Evolutionary conservation across 1,140 invertebrate species (phyloP), one percentile per base, ranked within the genome.

Genomic region (Papilio xuthus): DNA sequence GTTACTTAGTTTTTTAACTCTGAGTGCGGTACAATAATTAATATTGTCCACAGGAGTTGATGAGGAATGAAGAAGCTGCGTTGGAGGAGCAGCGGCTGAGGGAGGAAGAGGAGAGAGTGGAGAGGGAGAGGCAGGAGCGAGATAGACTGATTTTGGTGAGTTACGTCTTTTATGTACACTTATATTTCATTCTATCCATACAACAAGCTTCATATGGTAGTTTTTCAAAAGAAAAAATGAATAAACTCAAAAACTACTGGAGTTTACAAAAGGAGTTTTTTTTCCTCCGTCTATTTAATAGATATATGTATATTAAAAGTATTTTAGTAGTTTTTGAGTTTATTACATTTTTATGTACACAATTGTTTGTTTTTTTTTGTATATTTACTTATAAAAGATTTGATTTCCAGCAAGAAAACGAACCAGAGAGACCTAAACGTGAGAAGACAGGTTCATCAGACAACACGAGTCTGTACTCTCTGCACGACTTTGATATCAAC

Each of bases 401-500:
- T n/a, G n/a, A n/a, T 78, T 41, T 81, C 26, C 80, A 85, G 67
- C 84, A 86, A 78, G 79, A 86, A 32, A 77, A 80, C 1, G 85
- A 88, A 23, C 69, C n/a, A 0, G 88, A 87, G 13, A 80, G 71
- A 12, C 44, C 42, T 37, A 82, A 78, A n/a, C 76, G 50, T 6
- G 81, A 81, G 4, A 84, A 85, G 67, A 79, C 79, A 7, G 93
- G 89, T 76, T 78, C 81, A 12, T 84, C 77, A 2, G 88, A 97
- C 85, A 97, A 97, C 86, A 82, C 85, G 8, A 98, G 98, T 85
- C 93, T 99, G 7, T 99, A 99, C 93, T 97, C 97, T 72, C 96
- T 98, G 78, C 98, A 99, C 90, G 97, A 99, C 94, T 99, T 99
- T 94, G 98, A 99, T 87, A 99, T 99, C 83, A 97, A 97, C 90